phyloP scores from a whole-genome alignment of 2,888 invertebrate species.

The Phaonia tiefii region DNA sequence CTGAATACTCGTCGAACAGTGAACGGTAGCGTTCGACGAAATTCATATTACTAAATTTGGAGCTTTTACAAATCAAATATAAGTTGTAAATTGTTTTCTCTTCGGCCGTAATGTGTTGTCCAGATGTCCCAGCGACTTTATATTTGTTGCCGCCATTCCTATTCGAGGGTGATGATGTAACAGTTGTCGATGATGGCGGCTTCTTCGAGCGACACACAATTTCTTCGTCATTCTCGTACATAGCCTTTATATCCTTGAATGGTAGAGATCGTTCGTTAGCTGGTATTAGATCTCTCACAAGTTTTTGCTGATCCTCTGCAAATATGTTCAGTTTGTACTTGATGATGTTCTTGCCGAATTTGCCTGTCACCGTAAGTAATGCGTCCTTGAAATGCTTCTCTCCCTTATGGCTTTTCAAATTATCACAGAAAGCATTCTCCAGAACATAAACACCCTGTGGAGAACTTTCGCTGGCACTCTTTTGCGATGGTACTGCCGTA shows the following conservation, averaged over 20 bases:
- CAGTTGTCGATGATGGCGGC: slow-evolving; percentile 39
- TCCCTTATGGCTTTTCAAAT: slow-evolving; percentile 74
- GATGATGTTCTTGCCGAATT: slow-evolving; percentile 80
- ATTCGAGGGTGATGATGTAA: slow-evolving; percentile 19
- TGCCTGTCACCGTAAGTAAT: slow-evolving; percentile 79
- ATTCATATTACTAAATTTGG: slow-evolving; percentile 79
- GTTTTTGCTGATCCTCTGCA: slow-evolving; percentile 78
- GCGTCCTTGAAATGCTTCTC: slow-evolving; percentile 79
- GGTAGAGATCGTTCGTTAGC: slow-evolving; percentile 77
- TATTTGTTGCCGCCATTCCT: slow-evolving; percentile 32
- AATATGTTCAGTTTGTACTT: slow-evolving; percentile 80
- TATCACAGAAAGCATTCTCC: slow-evolving; percentile 80
- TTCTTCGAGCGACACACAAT: slow-evolving; percentile 75
- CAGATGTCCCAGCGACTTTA: slow-evolving; percentile 41
- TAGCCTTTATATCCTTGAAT: slow-evolving; percentile 78
- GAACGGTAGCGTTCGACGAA: slow-evolving; percentile 78
- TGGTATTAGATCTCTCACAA: slow-evolving; percentile 79
- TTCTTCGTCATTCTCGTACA: slow-evolving; percentile 76
- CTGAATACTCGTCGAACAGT: slow-evolving; percentile 79
- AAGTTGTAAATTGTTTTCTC: slow-evolving; percentile 80
- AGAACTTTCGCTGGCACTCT: slow-evolving; percentile 29
- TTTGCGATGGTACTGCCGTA: slow-evolving; percentile 45
- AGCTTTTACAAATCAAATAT: slow-evolving; percentile 79
- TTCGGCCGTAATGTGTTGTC: slow-evolving; percentile 77
- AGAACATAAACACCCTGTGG: slow-evolving; percentile 77